Conservation (phyloP, 2,113 vertebrate genomes). For the Epinephelus moara region DNA sequence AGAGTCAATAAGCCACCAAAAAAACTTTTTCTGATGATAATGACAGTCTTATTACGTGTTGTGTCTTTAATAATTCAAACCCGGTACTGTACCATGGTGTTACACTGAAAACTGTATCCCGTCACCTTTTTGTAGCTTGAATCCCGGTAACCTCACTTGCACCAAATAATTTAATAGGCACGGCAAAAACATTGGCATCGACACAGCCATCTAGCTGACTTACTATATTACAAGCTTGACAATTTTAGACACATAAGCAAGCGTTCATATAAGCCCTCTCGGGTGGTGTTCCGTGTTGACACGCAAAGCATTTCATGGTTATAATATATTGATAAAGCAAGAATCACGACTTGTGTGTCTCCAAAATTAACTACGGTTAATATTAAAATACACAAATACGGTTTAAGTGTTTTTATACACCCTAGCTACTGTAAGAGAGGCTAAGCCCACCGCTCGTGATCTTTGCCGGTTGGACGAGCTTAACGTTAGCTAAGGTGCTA, state of each 20-base stretch:
- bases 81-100: background rate
- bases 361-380: fast-evolving
- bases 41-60: background rate
- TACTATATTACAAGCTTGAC: too few species aligned
- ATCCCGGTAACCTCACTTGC: background rate
- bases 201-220: too few species aligned
- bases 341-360: background rate
- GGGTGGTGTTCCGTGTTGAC: background rate
- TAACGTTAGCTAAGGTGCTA: slow-evolving; percentile 37
- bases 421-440: too few species aligned
- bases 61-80: background rate
- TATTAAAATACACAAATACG: fast-evolving
- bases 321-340: background rate
- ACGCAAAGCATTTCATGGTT: background rate
- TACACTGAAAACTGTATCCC: too few species aligned
- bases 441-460: background rate
- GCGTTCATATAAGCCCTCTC: background rate
- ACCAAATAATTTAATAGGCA: too few species aligned
- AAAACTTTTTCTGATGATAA: background rate
- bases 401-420: too few species aligned
- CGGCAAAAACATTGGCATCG: too few species aligned
- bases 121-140: background rate
- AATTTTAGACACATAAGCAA: background rate
- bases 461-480: slow-evolving; percentile 25
- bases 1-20: too few species aligned